Evolutionary conservation across 2,797 vertebrate genomes (phyloP).

Genomic region (Neosilurus mollespiculum): DNA sequence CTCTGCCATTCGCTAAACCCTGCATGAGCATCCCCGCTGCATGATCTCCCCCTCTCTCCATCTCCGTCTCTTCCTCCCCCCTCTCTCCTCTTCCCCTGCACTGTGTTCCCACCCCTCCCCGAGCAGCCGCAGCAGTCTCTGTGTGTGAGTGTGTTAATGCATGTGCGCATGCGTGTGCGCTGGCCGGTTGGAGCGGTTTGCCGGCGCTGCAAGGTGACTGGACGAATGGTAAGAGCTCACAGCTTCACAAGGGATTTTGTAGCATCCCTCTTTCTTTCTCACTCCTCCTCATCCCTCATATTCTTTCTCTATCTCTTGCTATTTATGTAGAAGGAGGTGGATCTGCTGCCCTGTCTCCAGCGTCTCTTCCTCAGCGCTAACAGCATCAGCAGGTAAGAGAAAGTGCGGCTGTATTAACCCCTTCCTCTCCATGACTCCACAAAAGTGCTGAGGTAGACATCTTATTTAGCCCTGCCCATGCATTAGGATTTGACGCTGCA

Average conservation of each 20-base stretch:
- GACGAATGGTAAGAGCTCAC: constrained; percentile 68
- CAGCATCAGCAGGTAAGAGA: constrained; percentile 93
- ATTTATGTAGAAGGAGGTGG: constrained; percentile 87
- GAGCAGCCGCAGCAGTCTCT: constrained; percentile 70
- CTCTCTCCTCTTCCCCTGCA: constrained; percentile 70
- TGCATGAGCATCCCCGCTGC: constrained; percentile 59
- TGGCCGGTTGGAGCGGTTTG: constrained; percentile 71
- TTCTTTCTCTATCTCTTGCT: constrained; percentile 52
- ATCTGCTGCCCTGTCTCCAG: constrained; percentile 89
- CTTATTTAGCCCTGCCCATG: constrained; percentile 14
- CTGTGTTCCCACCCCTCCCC: constrained; percentile 71
- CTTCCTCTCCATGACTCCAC: constrained; percentile 53
- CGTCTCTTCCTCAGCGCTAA: constrained; percentile 97
- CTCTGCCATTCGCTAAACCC: neutral
- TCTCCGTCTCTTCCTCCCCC: constrained; percentile 54
- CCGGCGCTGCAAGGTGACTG: constrained; percentile 79
- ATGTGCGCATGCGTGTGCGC: constrained; percentile 63
- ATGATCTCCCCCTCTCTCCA: constrained; percentile 55
- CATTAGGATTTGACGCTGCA: neutral
- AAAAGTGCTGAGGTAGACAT: constrained; percentile 43
- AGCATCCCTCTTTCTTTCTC: constrained; percentile 52
- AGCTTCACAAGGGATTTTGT: constrained; percentile 61
- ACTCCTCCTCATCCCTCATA: constrained; percentile 55
- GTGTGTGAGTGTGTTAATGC: constrained; percentile 49
- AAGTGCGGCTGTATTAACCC: constrained; percentile 61